Conservation (phyloP, 2,113 vertebrate species). For the Fregata magnificens region DNA sequence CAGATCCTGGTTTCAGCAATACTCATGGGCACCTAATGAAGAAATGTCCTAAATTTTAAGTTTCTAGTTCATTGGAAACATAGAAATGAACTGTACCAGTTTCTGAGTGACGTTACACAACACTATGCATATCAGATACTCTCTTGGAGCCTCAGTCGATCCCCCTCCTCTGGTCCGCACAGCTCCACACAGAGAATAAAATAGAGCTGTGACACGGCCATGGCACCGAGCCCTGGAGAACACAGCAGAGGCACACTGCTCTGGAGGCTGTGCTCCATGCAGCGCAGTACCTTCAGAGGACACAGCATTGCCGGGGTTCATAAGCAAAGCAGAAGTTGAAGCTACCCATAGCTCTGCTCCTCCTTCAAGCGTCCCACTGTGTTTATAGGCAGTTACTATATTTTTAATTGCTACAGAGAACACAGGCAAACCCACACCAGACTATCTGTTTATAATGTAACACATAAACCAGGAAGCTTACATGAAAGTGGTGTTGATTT, state of each 20-base stretch:
- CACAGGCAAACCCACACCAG: neutral
- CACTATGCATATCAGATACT: neutral
- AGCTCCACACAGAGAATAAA: neutral
- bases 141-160: neutral
- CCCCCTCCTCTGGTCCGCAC: neutral
- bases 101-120: neutral
- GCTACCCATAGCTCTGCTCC: neutral
- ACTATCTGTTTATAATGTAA: neutral
- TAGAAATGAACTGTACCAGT: neutral
- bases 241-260: rapidly evolving
- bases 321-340: neutral
- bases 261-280: neutral
- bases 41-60: neutral
- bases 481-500: rapidly evolving
- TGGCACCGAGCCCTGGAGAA: neutral
- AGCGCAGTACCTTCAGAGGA: neutral
- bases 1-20: neutral
- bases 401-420: neutral
- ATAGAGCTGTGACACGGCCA: rapidly evolving
- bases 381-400: neutral
- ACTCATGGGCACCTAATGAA: neutral
- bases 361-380: neutral
- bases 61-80: neutral
- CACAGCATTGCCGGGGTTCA: neutral
- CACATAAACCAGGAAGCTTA: neutral